A percentile compares a stretch with the other conserved stretches of the same genome.
Conservation (phyloP, 1,140 invertebrate genomes). For the Papilio xuthus region DNA sequence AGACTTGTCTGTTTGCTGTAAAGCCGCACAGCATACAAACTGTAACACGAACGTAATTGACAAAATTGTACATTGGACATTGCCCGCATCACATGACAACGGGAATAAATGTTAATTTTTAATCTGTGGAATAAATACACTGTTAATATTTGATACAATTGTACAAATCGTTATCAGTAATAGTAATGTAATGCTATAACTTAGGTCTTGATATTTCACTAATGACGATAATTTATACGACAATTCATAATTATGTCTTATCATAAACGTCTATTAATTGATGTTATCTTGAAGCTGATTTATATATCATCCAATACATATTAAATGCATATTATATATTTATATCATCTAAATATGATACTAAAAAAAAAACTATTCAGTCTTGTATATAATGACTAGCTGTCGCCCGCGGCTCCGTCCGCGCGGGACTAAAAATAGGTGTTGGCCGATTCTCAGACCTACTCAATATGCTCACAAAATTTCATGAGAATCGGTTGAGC, state of each 20-base stretch:
- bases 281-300: neutral
- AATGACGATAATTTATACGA: neutral
- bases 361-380: too few relatives aligned
- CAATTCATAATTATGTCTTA: neutral
- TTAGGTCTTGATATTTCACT: neutral
- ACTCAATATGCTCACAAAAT: too few relatives aligned
- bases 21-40: slow-evolving; percentile 38
- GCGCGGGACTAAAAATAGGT: too few relatives aligned
- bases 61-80: slow-evolving; percentile 51
- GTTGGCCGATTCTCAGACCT: too few relatives aligned
- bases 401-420: too few relatives aligned
- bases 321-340: neutral
- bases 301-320: neutral
- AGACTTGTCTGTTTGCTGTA: slow-evolving; percentile 31
- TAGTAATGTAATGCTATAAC: neutral
- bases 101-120: neutral
- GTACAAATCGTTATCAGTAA: too few relatives aligned
- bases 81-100: slow-evolving; percentile 41
- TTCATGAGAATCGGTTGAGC: too few relatives aligned
- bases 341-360: too few relatives aligned
- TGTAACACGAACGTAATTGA: slow-evolving; percentile 48
- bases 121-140: neutral
- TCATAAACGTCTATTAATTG: neutral
- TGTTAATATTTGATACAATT: too few relatives aligned
- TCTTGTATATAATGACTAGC: too few relatives aligned